A percentile compares a stretch with the other conserved stretches of the same genome.
phyloP scores from a whole-genome alignment of 2,888 invertebrate genomes.

The Heliconius ismenius region DNA sequence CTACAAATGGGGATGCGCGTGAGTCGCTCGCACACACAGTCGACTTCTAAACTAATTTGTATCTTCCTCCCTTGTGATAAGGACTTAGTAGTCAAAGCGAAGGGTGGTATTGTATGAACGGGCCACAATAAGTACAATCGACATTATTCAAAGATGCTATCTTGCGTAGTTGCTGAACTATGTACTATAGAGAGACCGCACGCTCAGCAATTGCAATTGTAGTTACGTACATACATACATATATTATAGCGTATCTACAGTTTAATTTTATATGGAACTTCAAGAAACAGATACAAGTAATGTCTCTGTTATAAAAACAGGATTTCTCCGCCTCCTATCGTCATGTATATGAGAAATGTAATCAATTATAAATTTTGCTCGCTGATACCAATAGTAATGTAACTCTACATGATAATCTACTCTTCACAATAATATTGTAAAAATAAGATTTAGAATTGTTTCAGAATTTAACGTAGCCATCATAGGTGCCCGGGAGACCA shows the following conservation, averaged over 20 bases:
- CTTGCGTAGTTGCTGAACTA: conserved; percentile 37
- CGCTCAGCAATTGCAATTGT: conserved; percentile 22
- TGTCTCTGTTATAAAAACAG: background rate
- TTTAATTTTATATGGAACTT: background rate
- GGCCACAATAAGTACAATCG: conserved; percentile 36
- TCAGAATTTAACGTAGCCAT: background rate
- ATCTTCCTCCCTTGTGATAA: background rate
- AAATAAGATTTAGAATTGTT: too few relatives aligned
- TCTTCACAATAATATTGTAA: too few relatives aligned
- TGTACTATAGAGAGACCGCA: conserved; percentile 23
- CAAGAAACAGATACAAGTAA: background rate
- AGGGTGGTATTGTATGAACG: conserved; percentile 1
- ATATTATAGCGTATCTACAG: background rate
- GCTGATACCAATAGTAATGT: background rate
- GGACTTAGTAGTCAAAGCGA: background rate
- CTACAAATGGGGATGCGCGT: conserved; percentile 37
- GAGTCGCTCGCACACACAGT: conserved; percentile 3
- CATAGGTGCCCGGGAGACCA: background rate
- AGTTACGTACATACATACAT: background rate
- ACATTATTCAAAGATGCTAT: conserved; percentile 39
- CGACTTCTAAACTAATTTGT: background rate
- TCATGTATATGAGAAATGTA: background rate
- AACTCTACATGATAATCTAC: background rate
- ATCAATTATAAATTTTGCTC: background rate
- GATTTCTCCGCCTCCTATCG: background rate